Base-by-base conservation (phyloP, 2,797 vertebrate genomes). In the Scomberomorus guttatus region DNA sequence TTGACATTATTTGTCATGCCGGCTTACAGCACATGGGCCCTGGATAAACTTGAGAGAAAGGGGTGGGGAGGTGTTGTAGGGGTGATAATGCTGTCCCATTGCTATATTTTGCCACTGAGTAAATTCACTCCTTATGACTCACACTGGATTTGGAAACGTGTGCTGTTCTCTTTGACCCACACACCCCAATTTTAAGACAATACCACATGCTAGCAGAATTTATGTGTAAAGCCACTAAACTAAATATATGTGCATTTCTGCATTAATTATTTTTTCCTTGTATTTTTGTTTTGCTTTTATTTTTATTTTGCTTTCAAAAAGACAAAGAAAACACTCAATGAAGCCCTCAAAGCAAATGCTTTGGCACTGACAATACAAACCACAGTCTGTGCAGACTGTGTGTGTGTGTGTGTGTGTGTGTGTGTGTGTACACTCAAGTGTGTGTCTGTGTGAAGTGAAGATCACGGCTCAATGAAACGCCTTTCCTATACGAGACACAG, bases 1-100 rank as follows among this genome's bases (percentile, higher is more conserved):
- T 81, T 87, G 77, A 78, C 72, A 66, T 75, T 88, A 89, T 94
- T 94, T 88, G 89, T 95, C 92, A 92, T 86, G 90, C 87, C 22
- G 62, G 85, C 85, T 94, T 93, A 93, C 52, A 70, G 76, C 80
- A 77, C 75, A 70, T 70, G 61, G 88, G 64, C 77, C 84, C 77
- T 85, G 79, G 83, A 91, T 86, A 87, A 81, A 81, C 79, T 72
- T 63, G 56, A 46, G 54, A 51, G 72, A 34, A 17, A 46, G 44
- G 15, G 62, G 60, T 52, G 67, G 65, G 66, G 34, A 72, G 83
- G 39, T 20, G 67, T 55, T 64, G 65, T 57, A 79, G 72, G 76
- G 77, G 72, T 83, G 70, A 85, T 86, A 75, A 88, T 86, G 59
- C 67, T 76, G 80, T 84, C 79, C 67, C 72, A 59, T 66, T 77